These are phyloP conservation scores for Plebejus melissa DNA, from an alignment of 2,888 invertebrate genomes.

Conservation along the genomic window DNA sequence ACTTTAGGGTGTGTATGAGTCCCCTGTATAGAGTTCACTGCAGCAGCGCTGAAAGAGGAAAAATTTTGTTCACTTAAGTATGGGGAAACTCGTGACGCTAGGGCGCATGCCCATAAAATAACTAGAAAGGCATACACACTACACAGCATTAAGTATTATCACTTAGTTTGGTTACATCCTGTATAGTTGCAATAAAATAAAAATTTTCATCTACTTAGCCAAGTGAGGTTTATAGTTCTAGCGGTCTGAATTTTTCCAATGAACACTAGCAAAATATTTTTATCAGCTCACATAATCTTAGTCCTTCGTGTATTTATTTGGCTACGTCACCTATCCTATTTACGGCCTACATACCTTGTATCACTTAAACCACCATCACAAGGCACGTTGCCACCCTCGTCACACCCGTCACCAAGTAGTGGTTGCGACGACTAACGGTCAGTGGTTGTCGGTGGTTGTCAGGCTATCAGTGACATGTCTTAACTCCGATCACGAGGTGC, in stretches of 20 bases:
- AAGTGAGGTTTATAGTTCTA: neutral
- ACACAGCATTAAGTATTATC: no score
- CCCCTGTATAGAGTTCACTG: no score
- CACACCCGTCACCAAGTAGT: neutral
- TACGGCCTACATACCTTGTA: neutral
- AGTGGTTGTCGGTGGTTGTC: neutral
- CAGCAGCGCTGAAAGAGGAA: no score
- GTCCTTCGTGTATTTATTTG: neutral
- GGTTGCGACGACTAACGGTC: neutral
- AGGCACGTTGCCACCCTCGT: neutral
- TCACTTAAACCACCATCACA: slow-evolving; percentile 6
- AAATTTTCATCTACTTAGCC: neutral
- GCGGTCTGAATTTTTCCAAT: neutral
- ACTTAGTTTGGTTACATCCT: no score
- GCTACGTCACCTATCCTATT: neutral
- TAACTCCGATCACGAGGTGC: slow-evolving; percentile 55
- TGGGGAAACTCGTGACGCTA: no score
- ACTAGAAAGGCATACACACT: no score
- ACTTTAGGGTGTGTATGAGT: no score
- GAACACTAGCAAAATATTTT: neutral
- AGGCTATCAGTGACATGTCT: slow-evolving; percentile 38
- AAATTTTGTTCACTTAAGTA: no score
- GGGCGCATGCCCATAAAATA: no score
- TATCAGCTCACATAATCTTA: neutral
- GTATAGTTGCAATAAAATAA: neutral